phyloP scores from a whole-genome alignment of 1,140 invertebrate genomes.

The Sycophaga agraensis region DNA sequence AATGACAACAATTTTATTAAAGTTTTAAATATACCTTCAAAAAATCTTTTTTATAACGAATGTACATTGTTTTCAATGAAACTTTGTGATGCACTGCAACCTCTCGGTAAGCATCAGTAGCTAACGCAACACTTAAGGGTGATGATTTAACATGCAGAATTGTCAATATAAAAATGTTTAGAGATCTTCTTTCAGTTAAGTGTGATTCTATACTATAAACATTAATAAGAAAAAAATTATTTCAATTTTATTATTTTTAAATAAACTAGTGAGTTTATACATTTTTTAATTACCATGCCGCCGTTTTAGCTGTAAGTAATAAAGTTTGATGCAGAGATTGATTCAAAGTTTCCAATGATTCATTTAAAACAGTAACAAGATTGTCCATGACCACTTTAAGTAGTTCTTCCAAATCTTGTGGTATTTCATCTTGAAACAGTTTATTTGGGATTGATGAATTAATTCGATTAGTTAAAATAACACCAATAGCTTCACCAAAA shows the following conservation, averaged over 20 bases:
- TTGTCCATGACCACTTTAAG: slow-evolving; percentile 58
- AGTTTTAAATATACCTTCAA: slow-evolving; percentile 53
- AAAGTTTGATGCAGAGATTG: slow-evolving; percentile 58
- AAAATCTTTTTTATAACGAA: slow-evolving; percentile 68
- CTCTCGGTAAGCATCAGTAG: slow-evolving; percentile 63
- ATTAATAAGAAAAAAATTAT: slow-evolving; percentile 22
- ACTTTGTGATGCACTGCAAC: slow-evolving; percentile 61
- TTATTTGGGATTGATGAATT: slow-evolving; percentile 31
- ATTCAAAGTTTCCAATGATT: slow-evolving; percentile 58
- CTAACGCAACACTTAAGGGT: slow-evolving; percentile 56
- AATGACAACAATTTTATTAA: background rate
- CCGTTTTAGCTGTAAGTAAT: slow-evolving; percentile 58
- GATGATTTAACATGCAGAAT: slow-evolving; percentile 65
- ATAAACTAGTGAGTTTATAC: background rate
- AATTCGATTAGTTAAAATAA: slow-evolving; percentile 47
- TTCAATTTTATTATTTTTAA: slow-evolving; percentile 6
- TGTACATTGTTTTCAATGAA: slow-evolving; percentile 65
- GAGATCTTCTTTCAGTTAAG: slow-evolving; percentile 52
- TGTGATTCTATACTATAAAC: slow-evolving; percentile 50
- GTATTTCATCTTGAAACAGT: slow-evolving; percentile 36
- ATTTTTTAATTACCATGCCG: slow-evolving; percentile 48
- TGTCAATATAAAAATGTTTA: slow-evolving; percentile 48
- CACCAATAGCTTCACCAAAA: slow-evolving; percentile 42
- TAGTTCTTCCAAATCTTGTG: slow-evolving; percentile 53
- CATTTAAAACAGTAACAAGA: slow-evolving; percentile 55